Base-by-base conservation (phyloP, 2,888 invertebrate species). In the Nezara viridula region DNA sequence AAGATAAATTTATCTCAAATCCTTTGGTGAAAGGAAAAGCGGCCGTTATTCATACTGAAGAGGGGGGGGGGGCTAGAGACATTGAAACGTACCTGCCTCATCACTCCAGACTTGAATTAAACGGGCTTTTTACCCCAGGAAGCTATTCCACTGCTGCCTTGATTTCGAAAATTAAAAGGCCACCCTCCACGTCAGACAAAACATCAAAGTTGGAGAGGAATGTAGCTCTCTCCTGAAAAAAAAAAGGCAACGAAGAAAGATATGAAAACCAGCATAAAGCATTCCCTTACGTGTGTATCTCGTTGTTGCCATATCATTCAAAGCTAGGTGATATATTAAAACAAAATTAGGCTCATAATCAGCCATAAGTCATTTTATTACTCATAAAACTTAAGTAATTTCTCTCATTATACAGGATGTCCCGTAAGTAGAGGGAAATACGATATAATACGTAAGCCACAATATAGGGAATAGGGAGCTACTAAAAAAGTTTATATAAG, bases 121-220 rank as follows among this genome's bases (percentile, higher is more conserved):
- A 32, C 60, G 60, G 66, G 66, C 66, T 66, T 66, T 66, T 66
- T 66, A 66, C 66, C 66, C 32, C 32, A 32, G 66, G 19, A 66
- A 66, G 66, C 66, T 66, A 66, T 66, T 32, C 66, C 66, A 32
- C 66, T 66, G 7, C 66, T 32, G 16, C 66, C 19, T 66, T 66
- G 66, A 66, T 66, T 66, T 32, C 19, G 66, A 66, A 66, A 66
- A 66, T 66, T 66, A 66, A 66, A 66, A 66, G 66, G 66, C 66
- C 66, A 32, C 66, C 66, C 66, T 66, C 66, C 16, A 66, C 19
- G 66, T 66, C 32, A 66, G 66, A 37, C 66, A 66, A 66, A 66
- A 66, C 66, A 66, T 66, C 66, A 66, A 66, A 66, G 66, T 32
- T 66, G 66, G 14, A 32, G 32, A 66, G 66, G 66, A 66, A 66